Conservation (phyloP, 2,888 invertebrate species). For the Leistus spinibarbis region DNA sequence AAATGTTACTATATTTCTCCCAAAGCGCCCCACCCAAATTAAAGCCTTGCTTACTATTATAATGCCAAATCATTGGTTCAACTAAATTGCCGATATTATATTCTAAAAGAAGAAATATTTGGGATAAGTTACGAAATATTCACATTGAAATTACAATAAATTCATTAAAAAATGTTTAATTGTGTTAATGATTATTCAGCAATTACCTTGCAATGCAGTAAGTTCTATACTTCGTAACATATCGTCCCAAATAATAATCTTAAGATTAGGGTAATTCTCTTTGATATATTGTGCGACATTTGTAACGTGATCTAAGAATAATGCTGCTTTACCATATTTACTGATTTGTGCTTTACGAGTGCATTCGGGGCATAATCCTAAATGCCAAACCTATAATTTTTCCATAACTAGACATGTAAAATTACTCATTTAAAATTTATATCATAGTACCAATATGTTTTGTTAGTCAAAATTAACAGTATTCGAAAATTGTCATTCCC, state of each 20-base stretch:
- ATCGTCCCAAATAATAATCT: constrained; percentile 85
- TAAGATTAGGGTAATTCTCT: constrained; percentile 66
- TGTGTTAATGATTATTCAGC: constrained; percentile 35
- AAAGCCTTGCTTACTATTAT: constrained; percentile 64
- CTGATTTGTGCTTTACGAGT: constrained; percentile 57
- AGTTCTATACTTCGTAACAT: constrained; percentile 72
- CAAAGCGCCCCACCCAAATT: constrained; percentile 61
- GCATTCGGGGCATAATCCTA: constrained; percentile 67
- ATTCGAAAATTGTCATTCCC: no score
- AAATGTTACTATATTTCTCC: constrained; percentile 70
- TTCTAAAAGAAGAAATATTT: constrained; percentile 55
- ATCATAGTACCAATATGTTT: no score
- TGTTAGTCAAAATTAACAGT: no score
- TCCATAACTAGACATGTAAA: not conserved
- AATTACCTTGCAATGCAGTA: constrained; percentile 63
- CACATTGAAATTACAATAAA: not conserved
- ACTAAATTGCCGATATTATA: constrained; percentile 65
- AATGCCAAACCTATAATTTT: constrained; percentile 71
- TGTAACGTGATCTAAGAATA: constrained; percentile 72
- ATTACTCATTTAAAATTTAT: not conserved
- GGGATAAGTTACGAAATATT: not conserved
- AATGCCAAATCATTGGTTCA: constrained; percentile 75
- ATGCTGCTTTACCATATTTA: constrained; percentile 61
- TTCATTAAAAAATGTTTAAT: not conserved
- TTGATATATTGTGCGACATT: constrained; percentile 66